Percentiles rank a stretch among this genome's conserved stretches.
Conservation (phyloP, 1,140 invertebrate species). For the Drosophila micromelanica region DNA sequence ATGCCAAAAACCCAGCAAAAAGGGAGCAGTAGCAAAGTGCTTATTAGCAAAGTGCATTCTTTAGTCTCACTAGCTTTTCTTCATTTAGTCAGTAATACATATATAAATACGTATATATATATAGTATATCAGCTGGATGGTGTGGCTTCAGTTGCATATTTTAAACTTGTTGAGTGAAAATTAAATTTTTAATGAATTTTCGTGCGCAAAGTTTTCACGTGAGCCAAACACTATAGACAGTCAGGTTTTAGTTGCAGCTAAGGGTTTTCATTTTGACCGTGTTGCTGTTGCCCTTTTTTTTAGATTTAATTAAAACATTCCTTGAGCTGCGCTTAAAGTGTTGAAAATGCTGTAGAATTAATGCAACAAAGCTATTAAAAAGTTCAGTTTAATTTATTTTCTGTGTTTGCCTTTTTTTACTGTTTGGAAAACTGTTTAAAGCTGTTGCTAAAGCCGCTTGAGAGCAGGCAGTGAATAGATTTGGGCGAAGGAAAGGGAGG, state of each 20-base stretch:
- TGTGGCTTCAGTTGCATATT: conserved; percentile 43
- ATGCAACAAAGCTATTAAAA: conserved; percentile 35
- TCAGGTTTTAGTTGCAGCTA: not conserved
- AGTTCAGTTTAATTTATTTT: conserved; percentile 24
- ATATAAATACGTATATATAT: not conserved
- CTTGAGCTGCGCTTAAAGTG: conserved; percentile 58
- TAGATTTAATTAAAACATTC: conserved; percentile 83
- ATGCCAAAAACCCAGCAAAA: not conserved
- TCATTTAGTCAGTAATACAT: not conserved
- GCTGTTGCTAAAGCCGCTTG: conserved; percentile 17
- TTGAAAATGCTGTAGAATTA: conserved; percentile 55
- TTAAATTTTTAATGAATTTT: conserved; percentile 81
- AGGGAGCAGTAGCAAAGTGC: conserved; percentile 8
- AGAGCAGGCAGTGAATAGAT: conserved; percentile 50
- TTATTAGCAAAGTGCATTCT: conserved; percentile 76
- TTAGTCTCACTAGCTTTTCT: not conserved
- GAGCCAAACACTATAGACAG: conserved; percentile 20
- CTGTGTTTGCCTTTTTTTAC: not conserved
- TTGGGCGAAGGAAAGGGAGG: conserved; percentile 20
- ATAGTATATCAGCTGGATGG: conserved; percentile 8
- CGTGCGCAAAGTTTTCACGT: conserved; percentile 65
- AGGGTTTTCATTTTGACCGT: conserved; percentile 15
- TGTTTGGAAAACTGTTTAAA: conserved; percentile 8
- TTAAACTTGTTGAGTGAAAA: conserved; percentile 78
- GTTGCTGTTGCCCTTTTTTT: conserved; percentile 41